These are phyloP conservation scores for Trogon surrucura DNA, from an alignment of 2,113 vertebrate species.

Conservation along the genomic window DNA sequence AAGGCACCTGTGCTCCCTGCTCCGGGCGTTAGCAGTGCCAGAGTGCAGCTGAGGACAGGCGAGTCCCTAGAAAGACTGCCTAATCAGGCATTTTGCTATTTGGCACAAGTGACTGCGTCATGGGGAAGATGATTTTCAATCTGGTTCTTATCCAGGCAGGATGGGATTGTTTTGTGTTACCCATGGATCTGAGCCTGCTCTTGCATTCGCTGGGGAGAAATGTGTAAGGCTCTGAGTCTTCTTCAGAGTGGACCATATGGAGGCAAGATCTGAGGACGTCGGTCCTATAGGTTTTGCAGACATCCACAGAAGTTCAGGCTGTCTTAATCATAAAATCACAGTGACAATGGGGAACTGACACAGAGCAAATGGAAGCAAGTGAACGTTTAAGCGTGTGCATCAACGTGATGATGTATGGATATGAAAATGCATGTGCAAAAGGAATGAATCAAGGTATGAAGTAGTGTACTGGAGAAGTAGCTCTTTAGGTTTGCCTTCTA, in stretches of 20 bases:
- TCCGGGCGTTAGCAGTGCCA: rapidly evolving
- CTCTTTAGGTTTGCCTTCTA: not conserved
- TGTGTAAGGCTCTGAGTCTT: not conserved
- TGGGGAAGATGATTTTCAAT: not conserved
- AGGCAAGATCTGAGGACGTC: not conserved
- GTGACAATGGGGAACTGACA: not conserved
- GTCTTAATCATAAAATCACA: not conserved
- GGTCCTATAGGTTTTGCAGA: not conserved
- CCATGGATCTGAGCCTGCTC: not conserved
- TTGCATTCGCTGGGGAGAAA: not conserved
- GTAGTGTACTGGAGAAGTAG: not conserved
- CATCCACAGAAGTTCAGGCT: not conserved
- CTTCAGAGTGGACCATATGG: not conserved
- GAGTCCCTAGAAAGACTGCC: not conserved
- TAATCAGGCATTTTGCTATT: slow-evolving; percentile 13
- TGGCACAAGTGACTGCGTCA: not conserved
- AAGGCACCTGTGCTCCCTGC: not conserved
- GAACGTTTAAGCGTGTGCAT: not conserved
- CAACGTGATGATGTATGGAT: not conserved
- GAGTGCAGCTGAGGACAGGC: slow-evolving; percentile 14
- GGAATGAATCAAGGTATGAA: not conserved
- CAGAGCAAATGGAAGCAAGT: not conserved
- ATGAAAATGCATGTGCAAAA: not conserved
- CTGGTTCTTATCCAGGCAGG: not conserved
- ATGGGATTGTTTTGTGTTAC: not conserved